These are phyloP conservation scores for Solen grandis DNA, from an alignment of 1,140 invertebrate genomes.

Conservation along the genomic window DNA sequence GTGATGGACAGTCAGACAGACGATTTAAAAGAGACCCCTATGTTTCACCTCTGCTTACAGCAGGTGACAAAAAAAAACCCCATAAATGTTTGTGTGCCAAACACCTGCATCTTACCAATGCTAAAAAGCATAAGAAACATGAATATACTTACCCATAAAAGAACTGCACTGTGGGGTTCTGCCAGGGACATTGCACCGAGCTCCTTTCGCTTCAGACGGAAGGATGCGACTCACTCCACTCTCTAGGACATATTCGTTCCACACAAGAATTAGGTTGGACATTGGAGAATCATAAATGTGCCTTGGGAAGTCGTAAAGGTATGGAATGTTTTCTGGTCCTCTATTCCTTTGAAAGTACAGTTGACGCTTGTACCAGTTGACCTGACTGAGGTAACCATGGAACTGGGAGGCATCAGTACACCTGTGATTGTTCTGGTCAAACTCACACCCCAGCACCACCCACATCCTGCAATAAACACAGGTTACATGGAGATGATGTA, in stretches of 20 bases:
- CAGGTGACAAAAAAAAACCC: too few relatives aligned
- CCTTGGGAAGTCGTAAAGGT: conserved; percentile 58
- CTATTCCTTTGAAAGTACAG: neutral
- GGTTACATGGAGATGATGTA: too few relatives aligned
- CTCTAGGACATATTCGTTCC: conserved; percentile 58
- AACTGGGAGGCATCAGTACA: conserved; percentile 90
- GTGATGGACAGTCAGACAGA: too few relatives aligned
- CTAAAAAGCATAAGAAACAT: too few relatives aligned
- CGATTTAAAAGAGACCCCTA: too few relatives aligned
- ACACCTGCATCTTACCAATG: too few relatives aligned
- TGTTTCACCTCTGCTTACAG: too few relatives aligned
- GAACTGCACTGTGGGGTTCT: conserved; percentile 34
- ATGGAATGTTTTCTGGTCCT: conserved; percentile 85
- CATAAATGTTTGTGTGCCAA: too few relatives aligned
- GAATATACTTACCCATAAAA: conserved; percentile 15
- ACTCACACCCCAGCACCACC: conserved; percentile 92
- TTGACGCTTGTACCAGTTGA: conserved; percentile 93
- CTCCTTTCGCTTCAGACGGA: conserved; percentile 19
- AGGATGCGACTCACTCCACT: conserved; percentile 35
- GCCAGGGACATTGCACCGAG: neutral
- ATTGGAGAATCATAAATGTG: conserved; percentile 11
- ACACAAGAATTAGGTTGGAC: conserved; percentile 27
- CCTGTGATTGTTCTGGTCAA: conserved; percentile 85
- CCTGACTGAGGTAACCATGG: conserved; percentile 96
- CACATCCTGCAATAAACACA: conserved; percentile 89